Base-by-base conservation (phyloP, 2,888 invertebrate genomes). In the Ectemnius continuus region DNA sequence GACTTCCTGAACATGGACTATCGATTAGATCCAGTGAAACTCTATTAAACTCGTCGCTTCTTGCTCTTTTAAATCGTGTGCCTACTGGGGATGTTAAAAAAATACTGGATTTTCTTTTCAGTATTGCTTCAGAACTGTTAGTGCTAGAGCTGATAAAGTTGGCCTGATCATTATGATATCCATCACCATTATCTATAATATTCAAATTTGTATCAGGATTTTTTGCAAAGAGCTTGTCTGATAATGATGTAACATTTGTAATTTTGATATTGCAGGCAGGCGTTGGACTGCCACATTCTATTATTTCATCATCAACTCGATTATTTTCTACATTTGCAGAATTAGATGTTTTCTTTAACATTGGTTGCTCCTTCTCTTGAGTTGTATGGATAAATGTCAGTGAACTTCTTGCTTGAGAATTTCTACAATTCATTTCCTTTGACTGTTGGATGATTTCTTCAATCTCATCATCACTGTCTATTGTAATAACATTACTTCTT, bases 201-300 rank as follows among this genome's bases (percentile, higher is more conserved):
- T 56, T 20, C 11, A 72, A 60, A 1, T 66, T 6, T 13, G 26
- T 0, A 18, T 76, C 80, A 14, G 82, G 62, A 2, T 70, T 79
- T 13, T 23, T 81, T 1, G 79, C 82, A 59, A 88, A 88, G n/a
- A 79, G 83, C 64, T 88, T 86, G 0, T 81, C 80, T 2, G 86
- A 74, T 28, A 89, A 60, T 1, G 90, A 89, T 11, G 85, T 82
- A 2, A 89, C 85, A 18, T 87, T 87, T 5, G 76, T 84, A 36
- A 89, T 89, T 72, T 84, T 83, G 5, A 89, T 84, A 61, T 85
- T 83, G 61, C 87, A 79, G 14, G 82, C 13, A 1, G 79, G 62
- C 4, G 65, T 57, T 0, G 1, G 20, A 2, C 36, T 4, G 45
- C 16, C 8, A 11, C 3, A 45, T 26, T 61, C 46, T 20, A 5